Percentiles rank a stretch among this genome's conserved stretches.
Evolutionary conservation across 2,797 vertebrate genomes (phyloP).

Genomic region (Liasis olivaceus): DNA sequence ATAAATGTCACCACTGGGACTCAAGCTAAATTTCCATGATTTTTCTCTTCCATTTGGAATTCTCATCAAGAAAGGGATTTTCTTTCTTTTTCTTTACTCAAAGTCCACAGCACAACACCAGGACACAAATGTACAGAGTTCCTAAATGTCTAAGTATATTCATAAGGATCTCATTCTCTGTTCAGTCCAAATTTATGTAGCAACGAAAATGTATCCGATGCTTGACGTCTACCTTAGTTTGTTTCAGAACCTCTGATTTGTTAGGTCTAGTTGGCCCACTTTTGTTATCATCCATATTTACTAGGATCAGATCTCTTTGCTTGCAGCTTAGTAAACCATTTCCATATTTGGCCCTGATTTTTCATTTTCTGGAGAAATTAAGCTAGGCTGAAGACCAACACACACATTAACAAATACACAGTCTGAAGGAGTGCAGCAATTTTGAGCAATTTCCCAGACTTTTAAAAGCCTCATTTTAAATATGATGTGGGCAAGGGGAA

Average conservation of each 20-base stretch:
- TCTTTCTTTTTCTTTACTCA: background rate
- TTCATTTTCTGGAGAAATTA: background rate
- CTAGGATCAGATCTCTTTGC: background rate
- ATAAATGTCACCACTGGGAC: background rate
- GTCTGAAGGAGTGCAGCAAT: background rate
- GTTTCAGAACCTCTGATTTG: background rate
- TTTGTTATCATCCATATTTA: background rate
- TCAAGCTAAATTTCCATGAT: background rate
- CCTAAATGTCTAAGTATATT: background rate
- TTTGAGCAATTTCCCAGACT: background rate
- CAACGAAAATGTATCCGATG: background rate
- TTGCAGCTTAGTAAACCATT: background rate
- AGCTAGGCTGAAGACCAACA: background rate
- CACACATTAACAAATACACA: background rate
- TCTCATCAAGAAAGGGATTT: background rate
- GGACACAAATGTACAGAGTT: background rate
- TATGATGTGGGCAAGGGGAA: background rate
- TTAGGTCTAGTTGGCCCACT: background rate
- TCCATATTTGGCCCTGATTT: background rate
- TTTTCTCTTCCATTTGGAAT: background rate
- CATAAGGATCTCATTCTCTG: background rate
- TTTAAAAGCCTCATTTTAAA: background rate
- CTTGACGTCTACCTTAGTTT: background rate
- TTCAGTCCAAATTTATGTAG: background rate
- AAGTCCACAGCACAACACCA: background rate